Evolutionary conservation across 2,888 invertebrate genomes (phyloP), one percentile per base, ranked within the genome.

Genomic region (Diaphora mendica): DNA sequence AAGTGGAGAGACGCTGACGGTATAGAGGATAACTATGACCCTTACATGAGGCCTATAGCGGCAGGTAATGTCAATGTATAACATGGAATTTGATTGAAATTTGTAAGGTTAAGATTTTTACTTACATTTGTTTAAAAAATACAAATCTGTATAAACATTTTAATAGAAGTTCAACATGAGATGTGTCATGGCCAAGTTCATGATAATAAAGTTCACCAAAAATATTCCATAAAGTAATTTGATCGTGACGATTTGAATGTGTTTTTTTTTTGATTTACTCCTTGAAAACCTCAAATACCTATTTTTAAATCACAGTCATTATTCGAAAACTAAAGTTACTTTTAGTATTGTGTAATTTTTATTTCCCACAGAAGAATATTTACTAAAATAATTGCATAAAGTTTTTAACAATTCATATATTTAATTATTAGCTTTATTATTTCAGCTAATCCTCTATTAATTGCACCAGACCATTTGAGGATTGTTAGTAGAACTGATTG

Each of bases 401-500:
- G 59, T 59, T 42, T 44, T 17, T 0, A 55, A 55, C 35, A n/a
- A 23, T n/a, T 9, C 26, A n/a, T 2, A n/a, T 2, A 26, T 13
- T 26, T 59, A n/a, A 59, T 59, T 26, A 26, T 55, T 13, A 59
- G 51, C 33, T 30, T 35, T 65, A 39, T 66, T 17, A 26, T 81
- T 93, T 75, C 90, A 94, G 94, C 78, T 23, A 89, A 92, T 75
- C 89, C 91, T 0, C 78, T 94, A 66, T 78, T 95, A 72, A 91
- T 93, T 78, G 89, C 94, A 2, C 93, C 92, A 1, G 92, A 92
- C 64, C 93, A 94, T 69, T 81, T 97, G 15, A 93, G 96, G 73
- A 92, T 97, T 70, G 94, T 97, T 0, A 88, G 95, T 3, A 91
- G 97, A 51, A 89, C 92, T 0, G 96, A 97, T 73, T 98, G 98